phyloP scores from a whole-genome alignment of 2,113 vertebrate species.

The Helogale parvula region DNA sequence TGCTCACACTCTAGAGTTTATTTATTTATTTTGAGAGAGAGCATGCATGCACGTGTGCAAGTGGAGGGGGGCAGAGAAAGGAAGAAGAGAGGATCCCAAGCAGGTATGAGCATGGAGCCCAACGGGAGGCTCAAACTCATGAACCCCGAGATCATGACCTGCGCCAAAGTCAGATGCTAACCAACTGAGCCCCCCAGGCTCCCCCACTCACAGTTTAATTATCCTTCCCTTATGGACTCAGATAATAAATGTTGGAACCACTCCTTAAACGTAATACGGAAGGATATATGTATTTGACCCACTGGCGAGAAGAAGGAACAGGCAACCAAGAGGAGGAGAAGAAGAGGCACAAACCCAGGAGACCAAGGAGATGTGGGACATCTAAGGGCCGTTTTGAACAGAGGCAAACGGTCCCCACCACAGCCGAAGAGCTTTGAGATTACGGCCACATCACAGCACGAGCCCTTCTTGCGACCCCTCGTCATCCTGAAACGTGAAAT shows the following conservation, averaged over 20 bases:
- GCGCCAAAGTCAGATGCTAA: no score
- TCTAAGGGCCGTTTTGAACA: not conserved
- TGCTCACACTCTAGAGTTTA: no score
- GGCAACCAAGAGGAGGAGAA: not conserved
- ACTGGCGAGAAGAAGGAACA: not conserved
- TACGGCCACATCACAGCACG: fast-evolving
- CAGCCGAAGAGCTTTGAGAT: not conserved
- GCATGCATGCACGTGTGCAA: no score
- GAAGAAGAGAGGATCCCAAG: no score
- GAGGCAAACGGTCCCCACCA: not conserved
- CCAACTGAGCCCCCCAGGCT: no score
- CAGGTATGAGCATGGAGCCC: no score
- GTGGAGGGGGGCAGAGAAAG: no score
- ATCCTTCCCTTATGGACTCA: not conserved
- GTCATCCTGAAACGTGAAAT: not conserved
- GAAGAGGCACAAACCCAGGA: not conserved
- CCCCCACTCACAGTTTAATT: not conserved
- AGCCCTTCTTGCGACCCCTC: fast-evolving
- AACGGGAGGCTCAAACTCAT: no score
- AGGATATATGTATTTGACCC: not conserved
- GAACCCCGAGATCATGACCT: no score
- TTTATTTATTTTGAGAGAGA: no score
- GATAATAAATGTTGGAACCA: not conserved
- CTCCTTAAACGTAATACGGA: not conserved
- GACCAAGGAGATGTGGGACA: not conserved